Percentiles rank a stretch among this genome's conserved stretches.
phyloP scores from a whole-genome alignment of 1,140 invertebrate genomes.

The Branchinecta lynchi region DNA sequence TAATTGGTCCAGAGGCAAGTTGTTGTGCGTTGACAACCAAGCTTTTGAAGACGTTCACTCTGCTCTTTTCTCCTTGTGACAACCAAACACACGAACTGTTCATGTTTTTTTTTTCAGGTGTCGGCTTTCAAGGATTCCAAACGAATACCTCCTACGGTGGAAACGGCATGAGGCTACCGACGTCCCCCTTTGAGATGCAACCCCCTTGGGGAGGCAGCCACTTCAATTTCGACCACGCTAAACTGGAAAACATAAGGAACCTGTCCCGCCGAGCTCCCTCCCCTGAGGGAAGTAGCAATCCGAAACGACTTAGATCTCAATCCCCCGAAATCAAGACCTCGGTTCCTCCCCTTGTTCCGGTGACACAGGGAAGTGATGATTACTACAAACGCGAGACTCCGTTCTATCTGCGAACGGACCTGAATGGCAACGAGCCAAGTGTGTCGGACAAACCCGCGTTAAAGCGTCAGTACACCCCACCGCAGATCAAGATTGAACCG shows the following conservation, averaged over 20 bases:
- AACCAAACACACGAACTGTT: neutral
- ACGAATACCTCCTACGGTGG: neutral
- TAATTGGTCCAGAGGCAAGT: too few species aligned
- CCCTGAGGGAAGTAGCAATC: neutral
- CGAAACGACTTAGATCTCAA: conserved; percentile 2
- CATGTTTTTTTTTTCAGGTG: conserved; percentile 1
- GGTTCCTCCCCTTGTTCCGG: neutral
- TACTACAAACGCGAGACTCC: neutral
- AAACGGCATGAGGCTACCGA: neutral
- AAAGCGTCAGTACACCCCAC: neutral
- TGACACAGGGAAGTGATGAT: neutral
- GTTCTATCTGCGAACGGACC: neutral
- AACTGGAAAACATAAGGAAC: neutral
- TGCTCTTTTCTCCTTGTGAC: too few species aligned
- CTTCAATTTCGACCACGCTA: neutral
- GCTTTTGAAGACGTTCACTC: too few species aligned
- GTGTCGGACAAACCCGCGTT: neutral
- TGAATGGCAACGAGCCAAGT: neutral
- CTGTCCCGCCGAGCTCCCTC: neutral
- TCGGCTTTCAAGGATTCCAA: neutral
- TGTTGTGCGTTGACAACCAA: too few species aligned
- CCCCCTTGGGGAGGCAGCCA: neutral
- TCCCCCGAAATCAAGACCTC: neutral
- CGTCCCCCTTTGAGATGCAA: conserved; percentile 1
- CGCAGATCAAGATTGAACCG: neutral